phyloP scores from a whole-genome alignment of 2,797 vertebrate species.

The Hippocampus kuda region DNA sequence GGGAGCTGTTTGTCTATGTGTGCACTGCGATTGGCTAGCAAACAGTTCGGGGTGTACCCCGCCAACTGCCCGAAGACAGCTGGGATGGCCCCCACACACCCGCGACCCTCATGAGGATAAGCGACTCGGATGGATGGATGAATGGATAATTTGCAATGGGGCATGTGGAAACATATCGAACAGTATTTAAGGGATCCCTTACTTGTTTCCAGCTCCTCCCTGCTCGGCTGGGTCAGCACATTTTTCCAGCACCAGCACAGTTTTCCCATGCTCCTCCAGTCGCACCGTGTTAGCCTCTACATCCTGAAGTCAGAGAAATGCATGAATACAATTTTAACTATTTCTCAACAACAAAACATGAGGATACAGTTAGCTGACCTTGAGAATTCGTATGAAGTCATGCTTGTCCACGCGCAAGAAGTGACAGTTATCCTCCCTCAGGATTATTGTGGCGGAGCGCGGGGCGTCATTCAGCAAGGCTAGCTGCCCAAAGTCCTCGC shows the following conservation, averaged over 20 bases:
- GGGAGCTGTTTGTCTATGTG: too few relatives aligned
- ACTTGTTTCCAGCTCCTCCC: slow-evolving; percentile 66
- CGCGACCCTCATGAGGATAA: too few relatives aligned
- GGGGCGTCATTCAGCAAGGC: slow-evolving; percentile 89
- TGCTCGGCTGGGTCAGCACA: slow-evolving; percentile 59
- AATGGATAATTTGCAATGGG: too few relatives aligned
- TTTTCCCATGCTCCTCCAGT: slow-evolving; percentile 89
- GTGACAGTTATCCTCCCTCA: slow-evolving; percentile 89
- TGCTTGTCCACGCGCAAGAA: slow-evolving; percentile 92
- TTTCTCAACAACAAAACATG: background rate
- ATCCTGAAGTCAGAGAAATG: slow-evolving; percentile 62
- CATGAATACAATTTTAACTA: background rate
- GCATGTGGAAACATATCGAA: background rate
- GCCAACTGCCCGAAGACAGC: too few relatives aligned
- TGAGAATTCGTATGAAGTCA: slow-evolving; percentile 92
- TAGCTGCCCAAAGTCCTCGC: slow-evolving; percentile 91
- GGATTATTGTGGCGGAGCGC: slow-evolving; percentile 85
- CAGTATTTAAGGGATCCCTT: slow-evolving; percentile 22
- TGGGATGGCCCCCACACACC: too few relatives aligned
- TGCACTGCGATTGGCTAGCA: too few relatives aligned
- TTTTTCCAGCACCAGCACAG: slow-evolving; percentile 89
- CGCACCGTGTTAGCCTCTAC: slow-evolving; percentile 93
- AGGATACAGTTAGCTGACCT: slow-evolving; percentile 58
- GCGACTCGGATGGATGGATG: too few relatives aligned
- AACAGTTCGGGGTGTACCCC: too few relatives aligned